Percentiles rank a stretch among this genome's conserved stretches.
These are phyloP conservation scores for Dichetophora obliterata DNA, from an alignment of 2,888 invertebrate species.

Conservation along the genomic window DNA sequence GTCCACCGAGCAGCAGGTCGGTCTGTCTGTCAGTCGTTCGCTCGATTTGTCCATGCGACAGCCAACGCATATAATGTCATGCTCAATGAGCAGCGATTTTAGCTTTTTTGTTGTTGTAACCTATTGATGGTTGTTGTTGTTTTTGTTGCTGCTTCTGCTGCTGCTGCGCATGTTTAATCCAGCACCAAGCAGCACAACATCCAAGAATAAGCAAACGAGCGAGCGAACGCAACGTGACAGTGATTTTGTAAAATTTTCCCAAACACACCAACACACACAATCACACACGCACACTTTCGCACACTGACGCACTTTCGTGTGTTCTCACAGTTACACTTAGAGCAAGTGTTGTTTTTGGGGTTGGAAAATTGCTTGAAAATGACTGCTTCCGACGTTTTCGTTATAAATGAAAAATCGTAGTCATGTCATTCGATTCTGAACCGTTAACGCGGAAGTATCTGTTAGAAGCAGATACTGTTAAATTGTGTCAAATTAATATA, in stretches of 20 bases:
- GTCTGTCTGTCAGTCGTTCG: not conserved
- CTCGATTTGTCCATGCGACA: conserved; percentile 7
- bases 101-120: conserved; percentile 12
- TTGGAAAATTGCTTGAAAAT: conserved; percentile 54
- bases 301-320: not conserved
- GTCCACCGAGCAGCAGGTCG: not conserved
- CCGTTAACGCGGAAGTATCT: conserved; percentile 65
- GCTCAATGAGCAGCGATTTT: conserved; percentile 48
- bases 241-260: conserved; percentile 34
- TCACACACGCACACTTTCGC: not conserved
- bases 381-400: conserved; percentile 58
- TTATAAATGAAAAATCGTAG: conserved; percentile 64
- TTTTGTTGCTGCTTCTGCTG: conserved; percentile 14
- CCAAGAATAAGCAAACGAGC: conserved; percentile 36
- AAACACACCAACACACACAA: conserved; percentile 1
- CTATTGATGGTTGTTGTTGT: not conserved
- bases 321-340: conserved; percentile 5
- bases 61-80: conserved; percentile 37
- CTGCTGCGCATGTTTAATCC: conserved; percentile 27
- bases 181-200: conserved; percentile 34
- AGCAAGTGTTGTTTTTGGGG: conserved; percentile 49
- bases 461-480: conserved; percentile 32
- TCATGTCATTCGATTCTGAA: conserved; percentile 65
- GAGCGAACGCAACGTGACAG: conserved; percentile 37
- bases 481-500: conserved; percentile 13